phyloP scores from a whole-genome alignment of 2,888 invertebrate genomes.

The Macaria liturata region DNA sequence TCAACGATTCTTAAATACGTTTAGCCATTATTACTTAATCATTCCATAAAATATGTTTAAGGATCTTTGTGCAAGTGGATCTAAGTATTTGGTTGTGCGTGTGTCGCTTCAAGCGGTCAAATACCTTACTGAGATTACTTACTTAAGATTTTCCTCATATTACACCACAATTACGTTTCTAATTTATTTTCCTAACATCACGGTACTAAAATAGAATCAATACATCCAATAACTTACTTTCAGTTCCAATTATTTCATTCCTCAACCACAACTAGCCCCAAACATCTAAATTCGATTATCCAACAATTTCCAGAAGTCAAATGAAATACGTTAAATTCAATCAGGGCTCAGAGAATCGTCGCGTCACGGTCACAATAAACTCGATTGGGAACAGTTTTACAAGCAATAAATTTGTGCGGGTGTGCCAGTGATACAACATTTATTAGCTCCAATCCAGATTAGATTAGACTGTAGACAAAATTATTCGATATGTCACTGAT shows the following conservation, averaged over 20 bases:
- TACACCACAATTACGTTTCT: no score
- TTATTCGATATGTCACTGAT: no score
- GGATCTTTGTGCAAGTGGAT: no score
- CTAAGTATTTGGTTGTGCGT: no score
- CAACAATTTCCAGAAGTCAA: constrained; percentile 46
- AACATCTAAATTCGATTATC: constrained; percentile 42
- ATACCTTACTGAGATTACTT: no score
- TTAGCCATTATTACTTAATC: no score
- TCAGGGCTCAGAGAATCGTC: constrained; percentile 62
- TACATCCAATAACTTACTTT: neutral
- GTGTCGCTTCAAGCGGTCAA: no score
- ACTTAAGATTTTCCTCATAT: no score
- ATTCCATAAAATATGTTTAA: no score
- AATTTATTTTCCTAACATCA: no score
- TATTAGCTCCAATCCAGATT: constrained; percentile 82
- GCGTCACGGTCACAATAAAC: constrained; percentile 72
- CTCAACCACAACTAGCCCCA: constrained; percentile 23
- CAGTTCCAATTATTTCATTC: constrained; percentile 1
- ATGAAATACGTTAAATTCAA: constrained; percentile 74
- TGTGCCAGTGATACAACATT: constrained; percentile 77
- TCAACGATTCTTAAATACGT: no score
- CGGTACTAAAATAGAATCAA: no score
- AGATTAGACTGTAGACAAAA: constrained; percentile 59
- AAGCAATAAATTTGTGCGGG: constrained; percentile 80
- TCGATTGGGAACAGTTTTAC: constrained; percentile 83